Conservation (phyloP, 2,113 vertebrate species). For the Uropsilus gracilis region DNA sequence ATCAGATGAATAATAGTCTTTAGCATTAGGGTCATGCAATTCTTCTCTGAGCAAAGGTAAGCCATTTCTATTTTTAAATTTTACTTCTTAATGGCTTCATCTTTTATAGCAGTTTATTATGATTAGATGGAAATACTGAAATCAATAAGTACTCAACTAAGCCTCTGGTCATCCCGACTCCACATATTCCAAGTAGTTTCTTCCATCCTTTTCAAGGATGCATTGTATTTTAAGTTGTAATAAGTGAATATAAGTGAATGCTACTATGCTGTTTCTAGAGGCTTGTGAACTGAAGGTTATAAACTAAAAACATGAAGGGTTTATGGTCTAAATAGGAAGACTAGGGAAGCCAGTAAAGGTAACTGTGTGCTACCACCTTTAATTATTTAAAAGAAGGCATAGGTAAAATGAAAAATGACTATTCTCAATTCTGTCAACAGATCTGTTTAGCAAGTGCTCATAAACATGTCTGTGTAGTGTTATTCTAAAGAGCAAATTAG, state of each 20-base stretch:
- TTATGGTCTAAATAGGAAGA: background rate
- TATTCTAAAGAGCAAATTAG: constrained; percentile 4
- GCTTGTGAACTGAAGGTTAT: background rate
- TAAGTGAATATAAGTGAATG: background rate
- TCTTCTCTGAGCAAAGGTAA: background rate
- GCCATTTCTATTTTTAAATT: background rate
- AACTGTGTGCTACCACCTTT: background rate
- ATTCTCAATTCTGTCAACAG: background rate
- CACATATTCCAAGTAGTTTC: background rate
- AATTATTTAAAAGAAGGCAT: background rate
- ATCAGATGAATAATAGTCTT: background rate
- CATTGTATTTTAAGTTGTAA: constrained; percentile 7
- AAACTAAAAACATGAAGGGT: constrained; percentile 23
- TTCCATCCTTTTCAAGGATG: background rate
- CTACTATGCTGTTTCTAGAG: constrained; percentile 33
- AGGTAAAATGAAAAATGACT: background rate
- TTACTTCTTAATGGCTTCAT: background rate
- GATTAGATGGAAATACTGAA: constrained; percentile 44
- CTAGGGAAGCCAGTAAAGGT: background rate
- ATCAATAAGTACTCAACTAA: background rate
- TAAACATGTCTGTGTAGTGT: background rate
- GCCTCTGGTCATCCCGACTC: background rate
- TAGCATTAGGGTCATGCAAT: background rate
- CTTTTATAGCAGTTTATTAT: background rate
- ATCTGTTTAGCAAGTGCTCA: background rate